Evolutionary conservation across 2,888 invertebrate species (phyloP), one percentile per base, ranked within the genome.

Genomic region (Pardosa pseudoannulata): DNA sequence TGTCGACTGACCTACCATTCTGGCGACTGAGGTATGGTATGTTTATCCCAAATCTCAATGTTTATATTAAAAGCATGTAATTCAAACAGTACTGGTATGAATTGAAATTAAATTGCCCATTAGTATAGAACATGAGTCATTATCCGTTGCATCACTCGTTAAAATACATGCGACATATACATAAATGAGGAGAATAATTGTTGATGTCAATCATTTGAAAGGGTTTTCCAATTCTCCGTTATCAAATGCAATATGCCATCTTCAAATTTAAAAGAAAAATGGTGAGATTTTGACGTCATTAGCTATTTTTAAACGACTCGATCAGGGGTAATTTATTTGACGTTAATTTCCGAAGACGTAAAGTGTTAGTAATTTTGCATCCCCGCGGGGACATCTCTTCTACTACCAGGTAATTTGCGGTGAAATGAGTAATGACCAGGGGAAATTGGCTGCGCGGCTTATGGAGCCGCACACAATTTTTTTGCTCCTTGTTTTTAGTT

Each of bases 311-410:
- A 70, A 70, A 41, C 36, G 39, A 41, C 41, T 28, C 16, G 7
- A 28, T 70, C 39, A 41, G 27, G 36, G 16, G 36, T 70, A 70
- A 70, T 70, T 70, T 70, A 70, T 70, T 41, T 70, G 41, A 70
- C 70, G 70, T 70, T 41, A 70, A 70, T 70, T 70, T 70, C 23
- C 70, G 70, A 70, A 41, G 70, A 70, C 41, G 70, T 41, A 70
- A 70, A 70, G 28, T 70, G 36, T 41, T 68, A 16, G 70, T 70
- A 70, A 70, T 70, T 41, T 70, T 70, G 31, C 7, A 70, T 70
- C 70, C 16, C 41, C 23, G 16, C 41, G n/a, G 36, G 16, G 41
- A 41, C 28, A 27, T 41, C 28, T 13, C 31, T 19, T n/a, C 29
- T 65, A 31, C 29, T n/a, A 65, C 65, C 28, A 16, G 23, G 41